Evolutionary conservation across 23 tunicate species (phyloP).

Genomic region (Styela plicata): DNA sequence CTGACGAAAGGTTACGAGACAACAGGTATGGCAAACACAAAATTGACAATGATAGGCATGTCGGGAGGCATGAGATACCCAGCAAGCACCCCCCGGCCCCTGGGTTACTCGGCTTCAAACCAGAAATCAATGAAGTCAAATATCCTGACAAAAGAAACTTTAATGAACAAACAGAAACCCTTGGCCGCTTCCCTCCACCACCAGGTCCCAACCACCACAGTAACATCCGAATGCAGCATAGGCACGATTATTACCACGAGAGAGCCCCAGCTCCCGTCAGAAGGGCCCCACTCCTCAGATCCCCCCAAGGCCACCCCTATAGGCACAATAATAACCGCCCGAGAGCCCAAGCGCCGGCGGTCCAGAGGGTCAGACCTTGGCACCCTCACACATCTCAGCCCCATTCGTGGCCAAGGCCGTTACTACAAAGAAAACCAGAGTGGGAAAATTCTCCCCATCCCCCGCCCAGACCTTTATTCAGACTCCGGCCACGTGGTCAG

Average conservation of each 20-base stretch:
- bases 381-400: constrained; percentile 4
- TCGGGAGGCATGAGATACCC: not conserved
- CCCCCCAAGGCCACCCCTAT: not conserved
- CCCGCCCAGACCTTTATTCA: not conserved
- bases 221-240: constrained; percentile 6
- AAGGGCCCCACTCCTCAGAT: not conserved
- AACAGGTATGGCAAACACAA: not conserved
- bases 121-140: not conserved
- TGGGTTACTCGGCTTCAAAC: not conserved
- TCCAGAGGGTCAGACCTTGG: not conserved
- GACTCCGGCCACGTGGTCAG: constrained; percentile 5
- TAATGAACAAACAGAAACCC: not conserved
- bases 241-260: not conserved
- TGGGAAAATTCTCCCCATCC: constrained; percentile 8
- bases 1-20: not conserved
- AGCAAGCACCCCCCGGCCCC: not conserved
- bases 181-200: not conserved
- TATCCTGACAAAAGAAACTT: not conserved
- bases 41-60: not conserved
- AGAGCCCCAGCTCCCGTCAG: not conserved
- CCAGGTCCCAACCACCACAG: not conserved
- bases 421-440: not conserved
- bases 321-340: not conserved
- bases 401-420: not conserved
- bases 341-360: not conserved